These are phyloP conservation scores for Pachymerium ferrugineum DNA, from an alignment of 2,888 invertebrate species.

Conservation along the genomic window DNA sequence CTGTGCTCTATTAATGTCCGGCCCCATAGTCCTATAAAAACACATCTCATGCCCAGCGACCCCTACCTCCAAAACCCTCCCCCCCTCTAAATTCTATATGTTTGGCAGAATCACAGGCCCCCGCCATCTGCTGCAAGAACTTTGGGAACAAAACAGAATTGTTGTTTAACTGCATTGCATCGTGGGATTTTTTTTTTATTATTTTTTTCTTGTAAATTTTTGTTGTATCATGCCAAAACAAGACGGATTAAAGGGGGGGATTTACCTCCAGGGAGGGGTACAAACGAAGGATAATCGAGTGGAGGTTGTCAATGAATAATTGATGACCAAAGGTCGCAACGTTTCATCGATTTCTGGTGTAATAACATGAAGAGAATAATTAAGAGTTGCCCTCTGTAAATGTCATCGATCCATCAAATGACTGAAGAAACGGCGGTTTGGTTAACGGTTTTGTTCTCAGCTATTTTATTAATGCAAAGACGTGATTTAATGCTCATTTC, in stretches of 20 bases:
- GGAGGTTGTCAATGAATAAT: neutral
- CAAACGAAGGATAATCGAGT: neutral
- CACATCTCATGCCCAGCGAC: neutral
- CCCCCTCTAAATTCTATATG: too few relatives aligned
- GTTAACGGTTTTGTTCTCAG: neutral
- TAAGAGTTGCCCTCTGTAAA: too few relatives aligned
- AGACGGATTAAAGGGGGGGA: neutral
- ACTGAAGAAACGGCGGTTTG: neutral
- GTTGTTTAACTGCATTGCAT: too few relatives aligned
- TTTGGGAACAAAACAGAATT: too few relatives aligned
- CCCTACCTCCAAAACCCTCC: neutral
- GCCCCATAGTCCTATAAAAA: neutral
- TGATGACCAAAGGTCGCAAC: neutral
- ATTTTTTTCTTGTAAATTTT: too few relatives aligned
- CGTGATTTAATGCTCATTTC: too few relatives aligned
- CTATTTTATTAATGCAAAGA: neutral
- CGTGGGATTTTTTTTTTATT: neutral
- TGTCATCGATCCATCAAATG: neutral
- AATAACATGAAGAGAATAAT: neutral
- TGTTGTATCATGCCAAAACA: too few relatives aligned
- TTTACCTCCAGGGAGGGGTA: neutral
- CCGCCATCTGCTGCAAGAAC: too few relatives aligned
- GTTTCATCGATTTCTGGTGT: constrained; percentile 1
- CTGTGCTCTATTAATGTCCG: constrained; percentile 1
- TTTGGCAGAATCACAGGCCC: too few relatives aligned